These are phyloP conservation scores for Phenacoccus solenopsis DNA, from an alignment of 1,140 invertebrate genomes.

Conservation along the genomic window DNA sequence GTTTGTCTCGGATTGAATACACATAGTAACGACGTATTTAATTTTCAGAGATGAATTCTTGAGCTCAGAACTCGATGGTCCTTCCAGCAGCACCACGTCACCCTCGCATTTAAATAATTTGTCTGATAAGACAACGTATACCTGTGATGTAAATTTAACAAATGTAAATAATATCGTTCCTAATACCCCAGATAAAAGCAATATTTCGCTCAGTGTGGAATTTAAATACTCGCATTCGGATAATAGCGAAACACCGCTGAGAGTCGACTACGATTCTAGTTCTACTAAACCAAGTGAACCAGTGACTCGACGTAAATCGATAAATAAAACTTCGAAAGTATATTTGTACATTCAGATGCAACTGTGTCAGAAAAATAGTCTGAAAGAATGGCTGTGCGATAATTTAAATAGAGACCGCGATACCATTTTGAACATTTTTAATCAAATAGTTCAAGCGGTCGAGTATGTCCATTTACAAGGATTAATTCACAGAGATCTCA, in stretches of 20 bases:
- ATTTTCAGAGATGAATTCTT: not conserved
- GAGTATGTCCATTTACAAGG: constrained; percentile 86
- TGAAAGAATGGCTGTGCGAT: constrained; percentile 75
- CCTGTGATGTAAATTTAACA: not conserved
- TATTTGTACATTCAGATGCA: constrained; percentile 94
- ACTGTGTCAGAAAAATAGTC: constrained; percentile 72
- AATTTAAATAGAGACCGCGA: constrained; percentile 36
- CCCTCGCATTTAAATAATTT: not conserved
- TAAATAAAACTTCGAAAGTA: constrained; percentile 23
- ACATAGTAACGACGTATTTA: not conserved
- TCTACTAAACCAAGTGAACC: not conserved
- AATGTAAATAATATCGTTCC: not conserved
- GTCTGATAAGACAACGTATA: not conserved
- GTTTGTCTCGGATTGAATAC: not conserved
- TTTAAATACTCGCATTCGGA: not conserved
- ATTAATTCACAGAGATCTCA: constrained; percentile 88
- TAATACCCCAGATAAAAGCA: not conserved
- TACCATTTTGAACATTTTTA: constrained; percentile 62
- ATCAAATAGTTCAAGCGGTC: constrained; percentile 86
- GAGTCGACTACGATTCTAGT: not conserved
- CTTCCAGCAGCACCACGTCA: not conserved
- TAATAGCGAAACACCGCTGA: not conserved
- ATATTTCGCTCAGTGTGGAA: not conserved
- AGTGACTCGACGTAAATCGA: not conserved
- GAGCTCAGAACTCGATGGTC: not conserved